Evolutionary conservation across 2,888 invertebrate species (phyloP), one percentile per base, ranked within the genome.

Genomic region (Drosophila quinaria): DNA sequence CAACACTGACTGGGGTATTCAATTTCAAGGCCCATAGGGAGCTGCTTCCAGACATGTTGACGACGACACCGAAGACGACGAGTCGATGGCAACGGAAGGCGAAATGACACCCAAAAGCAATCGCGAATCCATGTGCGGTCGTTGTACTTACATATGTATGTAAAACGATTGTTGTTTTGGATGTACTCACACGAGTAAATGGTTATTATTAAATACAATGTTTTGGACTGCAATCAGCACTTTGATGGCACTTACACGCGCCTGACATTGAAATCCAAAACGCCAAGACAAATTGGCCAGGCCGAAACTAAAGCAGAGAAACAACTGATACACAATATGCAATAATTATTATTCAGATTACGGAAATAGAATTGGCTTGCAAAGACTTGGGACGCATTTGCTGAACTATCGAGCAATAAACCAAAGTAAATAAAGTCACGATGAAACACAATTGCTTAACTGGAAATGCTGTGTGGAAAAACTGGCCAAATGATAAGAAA

Each of bases 241-340:
- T 64, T 76, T 67, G 29, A 49, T 33, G 61, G 51, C 66, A 46
- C 17, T 66, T 58, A 86, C 83, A 80, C 83, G 69, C 66, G 73
- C 25, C 55, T 61, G 66, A 86, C 83, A 88, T 66, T 68, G 89
- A 80, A 82, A 82, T 75, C 47, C 31, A 85, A 82, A 58, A 64
- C 37, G 33, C 33, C 19, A 35, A 37, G 42, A 17, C 22, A 39
- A 39, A 11, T 55, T 42, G 42, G 19, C 29, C 55, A 44, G 29
- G 33, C 25, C 41, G 50, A 65, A 31, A 46, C 22, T 31, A 25
- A 19, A 19, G 13, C 51, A 15, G n/a, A 31, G 41, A 31, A 52
- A 41, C 39, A 39, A 54, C 10, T 11, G 11, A 54, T 41, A 29
- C 4, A 37, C n/a, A 22, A 52, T 22, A 22, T 10, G 22, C 33